Percentiles rank a stretch among this genome's conserved stretches.
phyloP scores from a whole-genome alignment of 2,888 invertebrate genomes.

The Ophion costatus region DNA sequence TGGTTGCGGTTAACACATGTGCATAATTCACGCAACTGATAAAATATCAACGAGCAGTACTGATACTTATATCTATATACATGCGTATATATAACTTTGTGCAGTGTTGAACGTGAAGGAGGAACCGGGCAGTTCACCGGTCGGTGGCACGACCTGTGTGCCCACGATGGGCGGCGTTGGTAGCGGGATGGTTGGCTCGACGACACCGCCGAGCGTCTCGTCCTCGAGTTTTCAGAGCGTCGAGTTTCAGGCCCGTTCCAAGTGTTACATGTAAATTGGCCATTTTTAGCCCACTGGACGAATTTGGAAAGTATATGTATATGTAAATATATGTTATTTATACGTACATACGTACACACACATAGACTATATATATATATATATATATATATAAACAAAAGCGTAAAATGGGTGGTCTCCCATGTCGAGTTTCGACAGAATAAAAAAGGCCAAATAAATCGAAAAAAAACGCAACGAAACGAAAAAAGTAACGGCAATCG shows the following conservation, averaged over 20 bases:
- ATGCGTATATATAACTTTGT: not conserved
- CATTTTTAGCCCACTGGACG: not conserved
- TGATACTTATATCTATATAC: too few relatives aligned
- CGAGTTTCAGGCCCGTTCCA: conserved; percentile 79
- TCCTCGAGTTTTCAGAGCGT: conserved; percentile 77
- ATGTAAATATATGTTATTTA: not conserved
- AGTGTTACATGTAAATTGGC: conserved; percentile 78
- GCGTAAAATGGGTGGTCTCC: conserved; percentile 25
- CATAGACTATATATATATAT: not conserved
- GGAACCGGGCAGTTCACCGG: conserved; percentile 78
- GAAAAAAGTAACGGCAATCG: not conserved
- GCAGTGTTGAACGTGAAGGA: conserved; percentile 81
- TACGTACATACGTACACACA: not conserved
- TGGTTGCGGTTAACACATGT: too few relatives aligned
- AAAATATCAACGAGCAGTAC: too few relatives aligned
- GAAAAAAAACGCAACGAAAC: not conserved
- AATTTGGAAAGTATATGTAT: not conserved
- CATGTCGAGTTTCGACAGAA: not conserved
- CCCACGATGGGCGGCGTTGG: conserved; percentile 74
- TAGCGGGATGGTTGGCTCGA: conserved; percentile 77
- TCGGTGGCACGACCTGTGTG: conserved; percentile 73
- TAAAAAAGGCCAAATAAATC: not conserved
- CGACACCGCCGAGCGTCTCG: conserved; percentile 77
- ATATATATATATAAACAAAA: not conserved
- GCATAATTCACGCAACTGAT: too few relatives aligned